Base-by-base conservation (phyloP, 2,888 invertebrate genomes). In the Synanthedon andrenaeformis region DNA sequence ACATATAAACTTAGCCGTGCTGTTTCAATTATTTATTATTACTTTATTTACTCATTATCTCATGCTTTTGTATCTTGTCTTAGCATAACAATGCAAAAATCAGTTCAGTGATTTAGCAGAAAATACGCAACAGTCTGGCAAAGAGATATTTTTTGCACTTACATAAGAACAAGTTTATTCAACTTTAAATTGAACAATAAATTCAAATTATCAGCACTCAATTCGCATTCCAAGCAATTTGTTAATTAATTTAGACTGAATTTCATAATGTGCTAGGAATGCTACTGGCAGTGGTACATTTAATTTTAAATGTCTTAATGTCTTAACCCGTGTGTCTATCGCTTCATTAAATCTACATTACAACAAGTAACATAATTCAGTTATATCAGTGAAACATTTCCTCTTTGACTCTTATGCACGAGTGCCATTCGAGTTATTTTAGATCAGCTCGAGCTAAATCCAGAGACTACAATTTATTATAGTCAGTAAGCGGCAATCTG, bases 221-320 rank as follows among this genome's bases (percentile, higher is more conserved):
- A 35, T 35, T 35, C 10, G 11, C 45, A 45, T 45, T 45, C 45
- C 45, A 14, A 12, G 12, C 11, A 45, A n/a, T 2, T n/a, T 13
- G n/a, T 45, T 45, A 14, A 45, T 35, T 14, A 45, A 45, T 45
- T 19, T 19, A 12, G 12, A 52, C 42, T 59, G 57, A 59, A 66
- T 70, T 69, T 71, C 66, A 67, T 68, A 72, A 66, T 62, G 45
- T 48, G 48, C 51, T 57, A 55, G 58, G 62, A 67, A 72, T 69
- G 68, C 65, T 61, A 65, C 60, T 59, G 62, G 63, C 58, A 65
- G 60, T 59, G 61, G 64, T 58, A 63, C 62, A 59, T 60, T 64
- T 71, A 68, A 68, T 71, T 66, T n/a, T n/a, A n/a, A n/a, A n/a
- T 68, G 67, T 68, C 65, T 66, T 71, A 71, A 71, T 67, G 67